phyloP scores from a whole-genome alignment of 2,888 invertebrate species.

The Caenorhabditis zanzibari region DNA sequence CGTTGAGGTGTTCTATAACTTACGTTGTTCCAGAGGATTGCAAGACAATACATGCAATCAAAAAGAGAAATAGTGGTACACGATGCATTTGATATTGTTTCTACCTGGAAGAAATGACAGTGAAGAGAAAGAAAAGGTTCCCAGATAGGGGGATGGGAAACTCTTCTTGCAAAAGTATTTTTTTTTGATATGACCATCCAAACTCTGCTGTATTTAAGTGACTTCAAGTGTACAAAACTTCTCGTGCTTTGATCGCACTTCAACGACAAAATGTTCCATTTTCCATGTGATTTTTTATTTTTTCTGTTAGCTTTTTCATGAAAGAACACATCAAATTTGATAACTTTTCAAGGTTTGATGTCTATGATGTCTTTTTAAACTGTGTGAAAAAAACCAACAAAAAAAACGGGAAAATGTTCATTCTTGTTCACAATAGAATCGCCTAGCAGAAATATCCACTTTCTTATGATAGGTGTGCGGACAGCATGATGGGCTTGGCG shows the following conservation, averaged over 20 bases:
- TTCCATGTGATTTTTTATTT: slow-evolving; percentile 9
- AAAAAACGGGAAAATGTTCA: not conserved
- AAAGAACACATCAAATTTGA: slow-evolving; percentile 5
- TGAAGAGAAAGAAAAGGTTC: too few species aligned
- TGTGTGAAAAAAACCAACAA: not conserved
- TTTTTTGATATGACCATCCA: not conserved
- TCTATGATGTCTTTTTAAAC: slow-evolving; percentile 28
- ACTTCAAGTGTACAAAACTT: not conserved
- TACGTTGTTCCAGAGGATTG: too few species aligned
- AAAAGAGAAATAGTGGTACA: too few species aligned
- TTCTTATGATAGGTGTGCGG: slow-evolving; percentile 49
- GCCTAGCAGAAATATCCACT: slow-evolving; percentile 32
- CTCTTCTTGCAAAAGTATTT: not conserved
- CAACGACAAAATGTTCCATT: slow-evolving; percentile 25
- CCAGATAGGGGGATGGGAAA: not conserved
- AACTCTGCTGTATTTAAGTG: slow-evolving; percentile 1
- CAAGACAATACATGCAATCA: too few species aligned
- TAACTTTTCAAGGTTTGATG: slow-evolving; percentile 36
- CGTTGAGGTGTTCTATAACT: too few species aligned
- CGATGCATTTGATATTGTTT: too few species aligned
- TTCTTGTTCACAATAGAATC: slow-evolving; percentile 51
- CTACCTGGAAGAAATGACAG: too few species aligned
- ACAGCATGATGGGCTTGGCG: slow-evolving; percentile 44
- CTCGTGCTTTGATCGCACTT: slow-evolving; percentile 43
- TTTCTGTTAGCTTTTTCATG: slow-evolving; percentile 15